Percentiles rank a stretch among this genome's conserved stretches.
Evolutionary conservation across 2,797 vertebrate genomes (phyloP).

Genomic region (Labroides dimidiatus): DNA sequence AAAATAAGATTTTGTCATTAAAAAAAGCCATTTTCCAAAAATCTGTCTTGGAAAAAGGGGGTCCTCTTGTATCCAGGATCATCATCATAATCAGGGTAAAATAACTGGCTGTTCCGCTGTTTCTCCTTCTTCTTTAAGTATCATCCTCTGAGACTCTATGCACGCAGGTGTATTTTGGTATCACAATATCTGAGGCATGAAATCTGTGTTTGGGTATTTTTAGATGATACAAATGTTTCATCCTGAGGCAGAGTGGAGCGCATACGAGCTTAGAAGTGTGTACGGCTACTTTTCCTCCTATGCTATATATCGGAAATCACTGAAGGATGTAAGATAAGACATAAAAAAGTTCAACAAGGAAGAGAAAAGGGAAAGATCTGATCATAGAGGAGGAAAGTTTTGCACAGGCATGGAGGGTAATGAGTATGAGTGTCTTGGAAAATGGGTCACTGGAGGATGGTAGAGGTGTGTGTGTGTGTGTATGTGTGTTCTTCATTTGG

Average conservation of each 20-base stretch:
- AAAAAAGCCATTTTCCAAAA: no score
- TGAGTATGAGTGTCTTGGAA: neutral
- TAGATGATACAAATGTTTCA: constrained; percentile 32
- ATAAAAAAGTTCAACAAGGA: neutral
- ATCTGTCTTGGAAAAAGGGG: no score
- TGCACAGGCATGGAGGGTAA: neutral
- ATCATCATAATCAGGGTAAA: neutral
- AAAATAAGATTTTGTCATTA: no score
- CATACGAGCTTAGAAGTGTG: constrained; percentile 24
- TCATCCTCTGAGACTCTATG: neutral
- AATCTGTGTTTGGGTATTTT: constrained; percentile 39
- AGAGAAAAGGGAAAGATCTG: neutral
- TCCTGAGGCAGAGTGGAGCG: constrained; percentile 5
- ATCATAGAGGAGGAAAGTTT: neutral
- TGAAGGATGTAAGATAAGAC: neutral
- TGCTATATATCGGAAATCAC: constrained; percentile 33
- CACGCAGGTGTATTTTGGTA: neutral
- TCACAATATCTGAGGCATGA: constrained; percentile 1
- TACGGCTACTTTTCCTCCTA: constrained; percentile 10
- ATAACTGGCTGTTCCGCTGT: neutral
- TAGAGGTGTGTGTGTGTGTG: constrained; percentile 1
- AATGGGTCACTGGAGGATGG: neutral
- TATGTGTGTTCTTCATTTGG: constrained; percentile 1
- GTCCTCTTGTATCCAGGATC: no score
- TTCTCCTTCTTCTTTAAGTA: neutral